Conservation (phyloP, 2,797 vertebrate species). For the Hippopotamyrus pictus region DNA sequence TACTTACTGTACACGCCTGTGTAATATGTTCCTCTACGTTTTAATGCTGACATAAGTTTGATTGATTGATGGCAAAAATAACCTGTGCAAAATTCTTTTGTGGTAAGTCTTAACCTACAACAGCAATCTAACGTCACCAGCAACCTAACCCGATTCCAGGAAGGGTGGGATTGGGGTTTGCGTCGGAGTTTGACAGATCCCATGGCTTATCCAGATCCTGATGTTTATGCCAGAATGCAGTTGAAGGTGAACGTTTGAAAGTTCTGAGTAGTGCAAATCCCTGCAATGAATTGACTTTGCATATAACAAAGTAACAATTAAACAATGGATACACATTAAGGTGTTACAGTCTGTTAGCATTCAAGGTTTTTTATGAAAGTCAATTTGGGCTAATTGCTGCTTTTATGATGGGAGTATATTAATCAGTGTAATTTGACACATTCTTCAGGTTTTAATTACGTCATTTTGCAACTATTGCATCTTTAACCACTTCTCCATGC, state of each 20-base stretch:
- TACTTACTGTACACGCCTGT: neutral
- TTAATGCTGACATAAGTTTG: neutral
- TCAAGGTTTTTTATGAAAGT: constrained; percentile 16
- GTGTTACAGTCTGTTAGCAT: neutral
- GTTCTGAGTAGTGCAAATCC: neutral
- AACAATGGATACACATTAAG: neutral
- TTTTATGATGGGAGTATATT: constrained; percentile 33
- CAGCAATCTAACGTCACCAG: neutral
- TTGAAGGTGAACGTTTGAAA: neutral
- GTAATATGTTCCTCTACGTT: neutral
- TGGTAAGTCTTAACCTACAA: neutral
- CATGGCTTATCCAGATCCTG: neutral
- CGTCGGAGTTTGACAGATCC: neutral
- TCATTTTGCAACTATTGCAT: constrained; percentile 46
- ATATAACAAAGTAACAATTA: neutral
- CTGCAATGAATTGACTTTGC: neutral
- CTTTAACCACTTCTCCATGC: constrained; percentile 38
- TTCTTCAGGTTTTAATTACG: constrained; percentile 46
- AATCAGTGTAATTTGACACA: constrained; percentile 36
- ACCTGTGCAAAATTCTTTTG: neutral
- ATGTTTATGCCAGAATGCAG: neutral
- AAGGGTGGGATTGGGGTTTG: neutral
- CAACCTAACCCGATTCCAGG: neutral
- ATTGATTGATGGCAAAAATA: neutral
- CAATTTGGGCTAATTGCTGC: constrained; percentile 45